Evolutionary conservation across 2,113 vertebrate species (phyloP).

Genomic region (Halcyon senegalensis): DNA sequence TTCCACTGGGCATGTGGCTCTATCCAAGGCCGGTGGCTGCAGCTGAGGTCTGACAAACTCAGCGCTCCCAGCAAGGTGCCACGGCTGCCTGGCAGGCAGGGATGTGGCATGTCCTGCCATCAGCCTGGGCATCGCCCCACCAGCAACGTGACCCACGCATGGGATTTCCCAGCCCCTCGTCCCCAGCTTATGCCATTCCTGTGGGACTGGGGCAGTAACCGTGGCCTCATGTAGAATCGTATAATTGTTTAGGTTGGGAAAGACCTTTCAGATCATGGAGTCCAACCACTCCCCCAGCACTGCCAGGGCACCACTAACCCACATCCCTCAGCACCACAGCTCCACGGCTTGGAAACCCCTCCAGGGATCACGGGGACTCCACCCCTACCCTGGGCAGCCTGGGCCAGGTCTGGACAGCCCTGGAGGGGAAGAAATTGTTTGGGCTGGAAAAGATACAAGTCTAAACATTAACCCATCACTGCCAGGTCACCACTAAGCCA

Average conservation of each 20-base stretch:
- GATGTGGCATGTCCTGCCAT: neutral
- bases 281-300: neutral
- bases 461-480: too few species aligned
- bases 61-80: rapidly evolving
- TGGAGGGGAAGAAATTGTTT: neutral
- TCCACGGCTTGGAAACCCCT: neutral
- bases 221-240: neutral
- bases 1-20: rapidly evolving
- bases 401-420: neutral
- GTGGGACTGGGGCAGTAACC: neutral
- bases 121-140: neutral
- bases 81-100: neutral
- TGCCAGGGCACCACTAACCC: neutral
- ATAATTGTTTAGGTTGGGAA: neutral
- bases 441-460: too few species aligned
- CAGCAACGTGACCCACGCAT: neutral
- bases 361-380: neutral
- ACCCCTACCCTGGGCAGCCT: neutral
- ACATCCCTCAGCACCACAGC: neutral
- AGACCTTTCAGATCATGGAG: neutral
- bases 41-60: neutral
- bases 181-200: neutral
- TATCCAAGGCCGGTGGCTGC: neutral
- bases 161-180: neutral
- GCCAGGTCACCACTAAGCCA: too few species aligned